phyloP scores from a whole-genome alignment of 1,140 invertebrate species.

The Bathynomus jamesi region DNA sequence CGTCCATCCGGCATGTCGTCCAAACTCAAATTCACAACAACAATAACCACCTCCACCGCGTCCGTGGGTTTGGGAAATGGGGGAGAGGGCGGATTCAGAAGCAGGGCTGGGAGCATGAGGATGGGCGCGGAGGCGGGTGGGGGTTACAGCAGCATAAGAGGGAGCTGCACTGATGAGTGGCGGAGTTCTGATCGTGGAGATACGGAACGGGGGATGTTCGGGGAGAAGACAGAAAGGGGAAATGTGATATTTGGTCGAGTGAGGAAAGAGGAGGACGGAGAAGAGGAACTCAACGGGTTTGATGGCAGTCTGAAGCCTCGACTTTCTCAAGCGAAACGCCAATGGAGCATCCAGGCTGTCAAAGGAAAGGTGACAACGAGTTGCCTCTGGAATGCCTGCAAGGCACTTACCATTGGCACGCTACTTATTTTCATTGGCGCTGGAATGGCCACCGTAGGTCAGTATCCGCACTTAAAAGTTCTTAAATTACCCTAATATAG shows the following conservation, averaged over 20 bases:
- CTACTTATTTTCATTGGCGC: constrained; percentile 74
- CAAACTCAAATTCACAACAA: neutral
- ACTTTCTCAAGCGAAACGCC: constrained; percentile 26
- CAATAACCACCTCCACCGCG: neutral
- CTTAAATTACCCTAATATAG: no score
- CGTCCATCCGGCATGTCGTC: neutral
- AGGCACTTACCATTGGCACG: constrained; percentile 71
- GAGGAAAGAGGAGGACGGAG: neutral
- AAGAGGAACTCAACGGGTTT: constrained; percentile 4
- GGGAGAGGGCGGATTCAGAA: neutral
- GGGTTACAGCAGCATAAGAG: neutral
- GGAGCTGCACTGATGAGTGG: neutral
- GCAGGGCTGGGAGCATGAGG: neutral
- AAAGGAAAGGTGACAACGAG: constrained; percentile 73
- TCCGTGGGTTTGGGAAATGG: neutral
- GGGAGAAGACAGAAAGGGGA: no score
- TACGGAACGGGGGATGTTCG: neutral
- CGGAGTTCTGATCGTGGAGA: neutral
- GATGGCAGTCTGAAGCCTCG: constrained; percentile 17
- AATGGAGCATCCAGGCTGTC: constrained; percentile 53
- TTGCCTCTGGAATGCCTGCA: constrained; percentile 82
- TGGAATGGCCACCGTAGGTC: constrained; percentile 83
- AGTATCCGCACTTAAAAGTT: constrained; percentile 35
- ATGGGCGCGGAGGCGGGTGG: neutral
- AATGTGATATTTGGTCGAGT: neutral